Base-by-base conservation (phyloP, 2,113 vertebrate species). In the Tachycineta bicolor region DNA sequence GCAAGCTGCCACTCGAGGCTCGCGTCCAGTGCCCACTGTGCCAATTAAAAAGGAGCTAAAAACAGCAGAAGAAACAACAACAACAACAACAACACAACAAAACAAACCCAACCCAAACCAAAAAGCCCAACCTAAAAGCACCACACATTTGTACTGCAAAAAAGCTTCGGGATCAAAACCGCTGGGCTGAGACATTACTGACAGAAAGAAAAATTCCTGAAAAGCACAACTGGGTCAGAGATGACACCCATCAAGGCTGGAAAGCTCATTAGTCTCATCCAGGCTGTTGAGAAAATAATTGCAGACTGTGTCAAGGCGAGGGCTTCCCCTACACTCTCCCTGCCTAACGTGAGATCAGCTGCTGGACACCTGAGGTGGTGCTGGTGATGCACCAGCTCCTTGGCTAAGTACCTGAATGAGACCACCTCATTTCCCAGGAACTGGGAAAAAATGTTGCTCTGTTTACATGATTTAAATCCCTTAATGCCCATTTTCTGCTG, bases 31-130 rank as follows among this genome's bases (percentile, higher is more conserved):
- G 50, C 37, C 56, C 29, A 9, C 10, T 0, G 0, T 89, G 81
- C 47, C 78, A 86, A 86, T 74, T 73, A 91, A 59, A 76, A 67
- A 41, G 41, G 34, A 74, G 62, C 31, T 86, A 93, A 97, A 97
- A 90, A 95, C 76, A 97, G 64, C 71, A 79, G 43, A 83, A 50
- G 33, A 41, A 56, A 83, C 11, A 28, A 37, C 19, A 15, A 21
- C 15, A 23, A 25, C 47, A 19, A 37, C 37, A 37, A 37, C 8
- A 58, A 37, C 37, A 37, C n/a, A 37, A 37, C 37, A 37, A 37
- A 11, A 5, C 47, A 19, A 76, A 68, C 22, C 23, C 31, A 43
- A 17, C 10, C 46, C 18, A 28, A 6, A 16, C 37, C 9, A 37
- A 37, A 37, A 37, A 37, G 4, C 37, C 37, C 37, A 28, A 58